These are phyloP conservation scores for Hexactinellida sp. DNA, from an alignment of 37 sponge, comb jelly and placozoan genomes.

Conservation along the genomic window DNA sequence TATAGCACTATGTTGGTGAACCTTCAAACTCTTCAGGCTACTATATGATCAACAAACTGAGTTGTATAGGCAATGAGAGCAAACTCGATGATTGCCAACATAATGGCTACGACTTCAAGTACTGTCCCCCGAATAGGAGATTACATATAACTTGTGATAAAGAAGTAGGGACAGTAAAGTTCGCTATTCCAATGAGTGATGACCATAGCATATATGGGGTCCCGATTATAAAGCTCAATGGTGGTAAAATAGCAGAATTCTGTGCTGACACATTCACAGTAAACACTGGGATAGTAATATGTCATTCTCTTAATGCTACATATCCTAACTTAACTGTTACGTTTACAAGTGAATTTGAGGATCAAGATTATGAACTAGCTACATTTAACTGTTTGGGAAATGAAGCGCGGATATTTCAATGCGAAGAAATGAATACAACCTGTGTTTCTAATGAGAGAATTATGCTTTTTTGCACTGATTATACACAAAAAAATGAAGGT, in stretches of 20 bases:
- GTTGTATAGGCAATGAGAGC: not conserved
- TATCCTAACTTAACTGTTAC: not conserved
- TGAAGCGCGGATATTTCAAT: not conserved
- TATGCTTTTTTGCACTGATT: not conserved
- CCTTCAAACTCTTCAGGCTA: not conserved
- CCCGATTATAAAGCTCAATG: not conserved
- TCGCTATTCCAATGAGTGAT: not conserved
- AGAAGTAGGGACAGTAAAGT: not conserved
- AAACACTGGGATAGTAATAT: not conserved
- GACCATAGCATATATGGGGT: not conserved
- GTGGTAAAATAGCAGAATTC: not conserved
- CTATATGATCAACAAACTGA: not conserved
- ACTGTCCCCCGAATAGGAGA: not conserved
- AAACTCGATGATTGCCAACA: not conserved
- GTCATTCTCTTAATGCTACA: not conserved
- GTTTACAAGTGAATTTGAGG: not conserved
- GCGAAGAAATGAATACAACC: not conserved
- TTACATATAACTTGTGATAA: not conserved
- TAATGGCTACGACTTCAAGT: not conserved
- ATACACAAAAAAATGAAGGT: not conserved
- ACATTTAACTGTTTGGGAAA: not conserved
- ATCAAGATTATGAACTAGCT: not conserved
- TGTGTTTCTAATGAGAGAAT: not conserved
- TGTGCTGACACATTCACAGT: conserved; percentile 1
- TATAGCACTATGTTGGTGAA: not conserved